Conservation (phyloP, 1,140 invertebrate genomes). For the Diorhabda sublineata region DNA sequence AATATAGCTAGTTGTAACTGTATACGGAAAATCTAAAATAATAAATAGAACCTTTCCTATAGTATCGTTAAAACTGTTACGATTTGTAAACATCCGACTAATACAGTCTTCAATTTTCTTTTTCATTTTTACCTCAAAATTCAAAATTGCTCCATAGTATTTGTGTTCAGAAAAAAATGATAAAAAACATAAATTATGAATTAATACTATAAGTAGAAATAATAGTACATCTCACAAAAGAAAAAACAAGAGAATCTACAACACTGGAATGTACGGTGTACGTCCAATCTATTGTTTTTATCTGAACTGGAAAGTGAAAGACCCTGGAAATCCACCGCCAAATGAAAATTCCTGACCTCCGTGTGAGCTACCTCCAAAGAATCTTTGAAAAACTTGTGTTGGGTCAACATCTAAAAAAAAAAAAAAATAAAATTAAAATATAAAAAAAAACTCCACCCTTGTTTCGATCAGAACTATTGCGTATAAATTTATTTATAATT, state of each 20-base stretch:
- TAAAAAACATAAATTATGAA: no score
- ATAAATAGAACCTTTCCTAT: no score
- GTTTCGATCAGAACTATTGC: background rate
- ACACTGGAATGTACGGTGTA: conserved; percentile 22
- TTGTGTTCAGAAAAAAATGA: no score
- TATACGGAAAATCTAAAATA: no score
- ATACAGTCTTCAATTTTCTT: no score
- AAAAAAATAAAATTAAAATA: conserved; percentile 31
- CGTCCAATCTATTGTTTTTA: conserved; percentile 41
- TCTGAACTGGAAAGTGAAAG: conserved; percentile 66
- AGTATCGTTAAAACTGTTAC: no score
- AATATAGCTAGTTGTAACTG: no score
- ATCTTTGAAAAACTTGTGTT: conserved; percentile 73
- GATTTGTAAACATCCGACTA: no score
- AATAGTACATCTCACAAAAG: background rate
- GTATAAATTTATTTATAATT: background rate
- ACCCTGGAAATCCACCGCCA: conserved; percentile 51
- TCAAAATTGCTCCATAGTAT: no score
- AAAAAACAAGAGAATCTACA: background rate
- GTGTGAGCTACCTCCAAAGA: conserved; percentile 59
- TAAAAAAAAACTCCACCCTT: background rate
- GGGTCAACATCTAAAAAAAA: conserved; percentile 68
- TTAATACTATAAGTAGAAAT: no score
- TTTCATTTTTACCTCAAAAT: no score
- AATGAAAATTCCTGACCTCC: conserved; percentile 50